Evolutionary conservation across 2,113 vertebrate species (phyloP).

Genomic region (Odobenus rosmarus): DNA sequence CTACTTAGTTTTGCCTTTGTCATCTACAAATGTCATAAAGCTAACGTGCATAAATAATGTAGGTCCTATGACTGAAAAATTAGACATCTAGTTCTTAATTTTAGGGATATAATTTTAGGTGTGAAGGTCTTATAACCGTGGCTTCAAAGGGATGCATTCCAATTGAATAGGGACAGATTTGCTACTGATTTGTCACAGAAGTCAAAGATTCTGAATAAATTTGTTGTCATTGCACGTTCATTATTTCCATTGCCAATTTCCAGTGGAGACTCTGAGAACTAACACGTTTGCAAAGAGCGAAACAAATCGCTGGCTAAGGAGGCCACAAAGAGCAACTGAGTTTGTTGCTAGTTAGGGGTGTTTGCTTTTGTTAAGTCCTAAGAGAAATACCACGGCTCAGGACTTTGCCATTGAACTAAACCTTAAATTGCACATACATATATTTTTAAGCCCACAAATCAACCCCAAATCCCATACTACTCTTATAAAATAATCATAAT

Average conservation of each 20-base stretch:
- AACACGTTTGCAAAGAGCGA: slow-evolving; percentile 48
- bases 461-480: neutral
- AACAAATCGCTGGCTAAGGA: slow-evolving; percentile 57
- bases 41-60: slow-evolving; percentile 17
- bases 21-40: neutral
- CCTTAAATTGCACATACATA: slow-evolving; percentile 22
- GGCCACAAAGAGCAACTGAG: neutral
- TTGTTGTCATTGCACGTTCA: neutral
- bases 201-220: slow-evolving; percentile 31
- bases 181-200: neutral
- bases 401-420: neutral
- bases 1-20: neutral
- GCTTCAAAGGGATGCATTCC: slow-evolving; percentile 43
- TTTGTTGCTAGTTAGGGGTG: slow-evolving; percentile 6
- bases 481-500: slow-evolving; percentile 22
- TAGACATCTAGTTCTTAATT: neutral
- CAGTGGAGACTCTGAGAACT: slow-evolving; percentile 44
- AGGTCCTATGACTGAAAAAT: neutral
- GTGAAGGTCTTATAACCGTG: neutral
- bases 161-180: neutral
- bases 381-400: neutral
- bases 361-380: slow-evolving; percentile 8
- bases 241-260: slow-evolving; percentile 55
- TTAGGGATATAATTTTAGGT: neutral
- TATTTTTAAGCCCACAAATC: slow-evolving; percentile 40